Base-by-base conservation (phyloP, 1,140 invertebrate genomes). In the Orius insidiosus region DNA sequence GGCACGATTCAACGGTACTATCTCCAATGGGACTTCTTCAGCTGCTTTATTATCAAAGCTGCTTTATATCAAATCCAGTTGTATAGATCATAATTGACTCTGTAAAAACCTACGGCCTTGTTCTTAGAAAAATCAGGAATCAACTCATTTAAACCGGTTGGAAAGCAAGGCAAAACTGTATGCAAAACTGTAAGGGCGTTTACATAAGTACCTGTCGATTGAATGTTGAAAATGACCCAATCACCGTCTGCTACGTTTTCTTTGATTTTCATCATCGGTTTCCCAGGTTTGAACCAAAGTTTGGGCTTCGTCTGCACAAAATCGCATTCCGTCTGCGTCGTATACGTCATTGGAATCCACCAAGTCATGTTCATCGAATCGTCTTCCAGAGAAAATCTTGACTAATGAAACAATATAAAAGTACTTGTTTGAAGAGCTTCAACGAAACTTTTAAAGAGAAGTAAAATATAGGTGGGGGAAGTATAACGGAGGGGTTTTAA, bases 171-270 rank as follows among this genome's bases (percentile, higher is more conserved):
- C n/a, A n/a, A n/a, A n/a, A 24, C 24, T 24, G 24, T 24, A 24
- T 24, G 24, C 24, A 24, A 24, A 24, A 24, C 24, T 3, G 24
- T 24, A 24, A 24, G 24, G 24, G 24, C 24, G 24, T 4, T 24
- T 24, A 24, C 24, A 24, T 24, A 24, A 24, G 13, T 58, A 76
- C 76, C 76, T 46, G 72, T 72, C 53, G 75, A 64, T 56, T 74
- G 68, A 15, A 78, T 52, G 53, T 85, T 85, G 3, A 77, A 66
- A 47, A 86, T 63, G 4, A 82, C 57, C 76, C 78, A 85, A 10
- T 67, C 60, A 31, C 69, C 57, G 1, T 60, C 54, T 47, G 54
- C 56, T 14, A 64, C 38, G 1, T 47, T 31, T 1, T 53, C 9
- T 13, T 57, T 32, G n/a, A 58, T 58, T 24, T 24, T 24, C 13